Conservation (phyloP, 2,113 vertebrate genomes). For the Myiopsitta monachus region DNA sequence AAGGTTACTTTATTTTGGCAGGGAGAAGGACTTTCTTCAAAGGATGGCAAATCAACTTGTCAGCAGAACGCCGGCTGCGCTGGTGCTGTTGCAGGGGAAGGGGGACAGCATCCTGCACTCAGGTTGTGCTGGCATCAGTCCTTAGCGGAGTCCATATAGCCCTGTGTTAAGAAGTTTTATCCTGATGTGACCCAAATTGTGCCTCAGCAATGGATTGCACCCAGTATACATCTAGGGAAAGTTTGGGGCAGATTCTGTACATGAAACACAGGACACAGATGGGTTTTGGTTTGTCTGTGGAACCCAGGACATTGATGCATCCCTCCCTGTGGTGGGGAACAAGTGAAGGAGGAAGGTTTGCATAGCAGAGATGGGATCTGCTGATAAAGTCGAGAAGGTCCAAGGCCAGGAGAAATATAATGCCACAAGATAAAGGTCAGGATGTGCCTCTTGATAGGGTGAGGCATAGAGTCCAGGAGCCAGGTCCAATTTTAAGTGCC, state of each 20-base stretch:
- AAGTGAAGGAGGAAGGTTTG: background rate
- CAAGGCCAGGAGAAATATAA: background rate
- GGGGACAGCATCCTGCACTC: background rate
- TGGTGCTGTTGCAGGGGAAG: background rate
- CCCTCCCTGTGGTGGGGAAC: background rate
- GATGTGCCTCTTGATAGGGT: background rate
- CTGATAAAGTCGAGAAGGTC: background rate
- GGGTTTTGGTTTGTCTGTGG: background rate
- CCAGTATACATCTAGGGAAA: fast-evolving
- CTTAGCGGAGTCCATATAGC: background rate
- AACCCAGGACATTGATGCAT: fast-evolving
- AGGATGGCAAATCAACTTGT: background rate
- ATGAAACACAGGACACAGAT: background rate
- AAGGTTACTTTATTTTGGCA: slow-evolving; percentile 8
- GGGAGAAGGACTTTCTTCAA: background rate
- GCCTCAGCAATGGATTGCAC: background rate
- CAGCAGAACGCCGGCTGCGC: fast-evolving
- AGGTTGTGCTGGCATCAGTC: background rate
- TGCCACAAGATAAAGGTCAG: background rate
- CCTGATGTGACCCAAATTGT: background rate
- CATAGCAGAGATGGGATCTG: background rate
- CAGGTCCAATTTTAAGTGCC: background rate
- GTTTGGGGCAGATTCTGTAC: fast-evolving
- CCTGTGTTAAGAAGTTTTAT: background rate
- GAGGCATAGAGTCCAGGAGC: background rate